Percentiles rank a stretch among this genome's conserved stretches.
phyloP scores from a whole-genome alignment of 2,113 vertebrate species.

The Corvus moneduloides region DNA sequence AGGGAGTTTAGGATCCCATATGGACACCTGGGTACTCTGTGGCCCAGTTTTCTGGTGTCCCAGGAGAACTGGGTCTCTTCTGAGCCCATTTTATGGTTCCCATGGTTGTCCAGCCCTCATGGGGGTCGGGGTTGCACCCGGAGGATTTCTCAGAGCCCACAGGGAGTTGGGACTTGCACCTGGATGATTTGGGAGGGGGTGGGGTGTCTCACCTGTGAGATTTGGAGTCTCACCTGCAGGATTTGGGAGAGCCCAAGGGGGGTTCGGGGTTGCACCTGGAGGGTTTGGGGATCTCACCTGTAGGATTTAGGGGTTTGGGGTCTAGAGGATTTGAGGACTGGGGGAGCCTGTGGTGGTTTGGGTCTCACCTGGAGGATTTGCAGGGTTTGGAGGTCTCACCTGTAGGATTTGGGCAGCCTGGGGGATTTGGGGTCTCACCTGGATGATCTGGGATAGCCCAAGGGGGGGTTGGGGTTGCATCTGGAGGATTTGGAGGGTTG shows the following conservation, averaged over 20 bases:
- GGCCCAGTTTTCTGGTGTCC: neutral
- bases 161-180: neutral
- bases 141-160: neutral
- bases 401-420: neutral
- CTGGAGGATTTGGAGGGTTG: neutral
- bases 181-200: neutral
- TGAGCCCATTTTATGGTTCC: neutral
- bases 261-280: too few relatives aligned
- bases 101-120: rapidly evolving
- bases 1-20: neutral
- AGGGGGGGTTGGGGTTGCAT: neutral
- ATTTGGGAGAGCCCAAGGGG: neutral
- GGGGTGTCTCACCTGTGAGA: neutral
- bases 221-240: neutral
- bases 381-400: neutral
- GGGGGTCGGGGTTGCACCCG: neutral
- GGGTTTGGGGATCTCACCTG: neutral
- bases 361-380: neutral
- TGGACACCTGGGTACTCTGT: neutral
- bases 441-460: neutral
- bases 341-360: neutral
- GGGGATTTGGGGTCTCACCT: neutral
- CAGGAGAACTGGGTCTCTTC: neutral
- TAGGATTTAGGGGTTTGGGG: neutral
- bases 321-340: neutral